These are phyloP conservation scores for Lynx canadensis DNA, from an alignment of 2,113 vertebrate genomes.

Conservation along the genomic window DNA sequence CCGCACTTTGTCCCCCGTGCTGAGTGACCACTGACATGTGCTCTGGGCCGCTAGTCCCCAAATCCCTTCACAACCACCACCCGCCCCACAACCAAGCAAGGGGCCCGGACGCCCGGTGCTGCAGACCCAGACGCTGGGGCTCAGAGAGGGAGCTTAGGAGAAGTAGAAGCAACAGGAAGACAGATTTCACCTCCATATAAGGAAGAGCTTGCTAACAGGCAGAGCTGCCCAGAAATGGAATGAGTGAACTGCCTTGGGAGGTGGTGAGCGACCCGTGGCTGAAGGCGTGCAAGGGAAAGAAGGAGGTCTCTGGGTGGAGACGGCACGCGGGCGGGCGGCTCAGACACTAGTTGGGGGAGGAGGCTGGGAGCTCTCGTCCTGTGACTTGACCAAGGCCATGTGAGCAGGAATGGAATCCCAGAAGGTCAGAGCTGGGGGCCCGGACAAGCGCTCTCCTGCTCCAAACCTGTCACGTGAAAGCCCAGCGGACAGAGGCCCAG, in stretches of 20 bases:
- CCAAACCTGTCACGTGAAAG: neutral
- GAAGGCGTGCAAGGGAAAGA: neutral
- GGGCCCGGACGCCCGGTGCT: neutral
- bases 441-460: neutral
- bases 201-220: slow-evolving; percentile 68
- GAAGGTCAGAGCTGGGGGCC: neutral
- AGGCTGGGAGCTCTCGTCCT: neutral
- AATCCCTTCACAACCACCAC: neutral
- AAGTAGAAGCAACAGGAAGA: slow-evolving; percentile 39
- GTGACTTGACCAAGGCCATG: neutral
- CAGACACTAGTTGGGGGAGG: neutral
- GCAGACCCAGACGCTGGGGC: slow-evolving; percentile 47
- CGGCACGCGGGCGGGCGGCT: neutral
- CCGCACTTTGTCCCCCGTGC: neutral
- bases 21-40: neutral
- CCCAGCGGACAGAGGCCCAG: fast-evolving
- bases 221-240: slow-evolving; percentile 74
- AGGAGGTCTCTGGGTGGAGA: neutral
- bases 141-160: slow-evolving; percentile 64
- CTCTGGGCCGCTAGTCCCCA: neutral
- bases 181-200: slow-evolving; percentile 72
- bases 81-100: neutral
- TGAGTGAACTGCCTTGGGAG: neutral
- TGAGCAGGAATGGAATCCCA: neutral
- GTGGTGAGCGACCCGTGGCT: slow-evolving; percentile 11